phyloP scores from a whole-genome alignment of 2,888 invertebrate genomes.

The Apodemia mormo region DNA sequence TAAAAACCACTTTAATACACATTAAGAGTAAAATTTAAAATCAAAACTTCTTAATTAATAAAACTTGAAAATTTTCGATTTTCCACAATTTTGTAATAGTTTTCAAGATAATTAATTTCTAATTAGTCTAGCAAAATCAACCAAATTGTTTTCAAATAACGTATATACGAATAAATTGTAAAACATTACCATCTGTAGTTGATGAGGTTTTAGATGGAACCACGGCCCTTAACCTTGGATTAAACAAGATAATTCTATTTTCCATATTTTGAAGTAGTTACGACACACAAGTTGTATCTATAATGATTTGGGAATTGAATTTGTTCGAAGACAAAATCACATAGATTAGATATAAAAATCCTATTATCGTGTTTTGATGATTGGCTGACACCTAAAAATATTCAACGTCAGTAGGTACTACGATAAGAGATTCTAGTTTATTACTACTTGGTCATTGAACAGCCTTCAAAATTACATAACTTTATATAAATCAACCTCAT shows the following conservation, averaged over 20 bases:
- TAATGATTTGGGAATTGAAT: slow-evolving; percentile 46
- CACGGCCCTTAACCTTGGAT: slow-evolving; percentile 46
- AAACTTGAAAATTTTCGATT: too few species aligned
- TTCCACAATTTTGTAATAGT: too few species aligned
- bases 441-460: not conserved
- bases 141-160: not conserved
- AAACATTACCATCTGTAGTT: slow-evolving; percentile 56
- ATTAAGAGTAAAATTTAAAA: too few species aligned
- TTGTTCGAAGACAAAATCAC: slow-evolving; percentile 47
- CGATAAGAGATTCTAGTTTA: slow-evolving; percentile 15
- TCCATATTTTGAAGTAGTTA: slow-evolving; percentile 47
- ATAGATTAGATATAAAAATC: slow-evolving; percentile 59
- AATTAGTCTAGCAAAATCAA: too few species aligned
- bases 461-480: too few species aligned
- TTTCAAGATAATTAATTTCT: too few species aligned
- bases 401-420: slow-evolving; percentile 25
- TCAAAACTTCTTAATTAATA: too few species aligned
- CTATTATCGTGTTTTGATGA: slow-evolving; percentile 48
- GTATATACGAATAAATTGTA: not conserved
- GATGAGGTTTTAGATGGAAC: slow-evolving; percentile 48
- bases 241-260: slow-evolving; percentile 51
- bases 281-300: slow-evolving; percentile 5
- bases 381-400: slow-evolving; percentile 33
- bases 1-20: too few species aligned
- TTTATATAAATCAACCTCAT: too few species aligned